Evolutionary conservation across 1,140 invertebrate species (phyloP), one percentile per base, ranked within the genome.

Genomic region (Nasonia giraulti): DNA sequence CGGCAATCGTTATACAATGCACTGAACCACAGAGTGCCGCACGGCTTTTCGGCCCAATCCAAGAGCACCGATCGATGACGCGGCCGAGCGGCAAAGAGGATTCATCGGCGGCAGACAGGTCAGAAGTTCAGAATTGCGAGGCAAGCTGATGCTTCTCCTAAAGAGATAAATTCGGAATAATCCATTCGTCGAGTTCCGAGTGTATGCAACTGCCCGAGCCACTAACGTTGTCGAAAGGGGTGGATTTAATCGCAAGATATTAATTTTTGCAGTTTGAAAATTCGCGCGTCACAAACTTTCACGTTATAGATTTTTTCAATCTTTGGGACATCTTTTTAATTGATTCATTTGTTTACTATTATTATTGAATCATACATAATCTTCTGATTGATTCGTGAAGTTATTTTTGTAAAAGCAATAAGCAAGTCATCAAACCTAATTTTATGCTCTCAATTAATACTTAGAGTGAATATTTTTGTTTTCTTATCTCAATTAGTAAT

Each of bases 91-190:
- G 83, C 88, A 89, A 88, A 86, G 71, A 80, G 87, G 88, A 89
- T 88, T 89, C 84, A 87, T 87, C 85, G 78, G 79, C 88, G 83
- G 71, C 82, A 82, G 84, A 82, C 88, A 87, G 88, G 87, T 89
- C 89, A 89, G 87, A 87, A 90, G 89, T 92, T 85, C 84, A 85
- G 79, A 66, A 80, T 47, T 37, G 62, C 50, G 74, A 85, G 50
- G 76, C 79, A 33, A 66, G 66, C 20, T 23, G 78, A 14, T 66
- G 47, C 47, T 81, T 33, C 74, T 69, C 69, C 20, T 55, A 27
- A n/a, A 77, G 86, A 83, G 87, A 89, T 89, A 90, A 90, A 89
- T 85, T 82, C 80, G 82, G 90, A 90, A 91, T 88, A 89, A 73
- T 40, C 74, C 86, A 86, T 80, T 88, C 86, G 80, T 86, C 11